phyloP scores from a whole-genome alignment of 2,113 vertebrate species.

The Sylvietta virens region DNA sequence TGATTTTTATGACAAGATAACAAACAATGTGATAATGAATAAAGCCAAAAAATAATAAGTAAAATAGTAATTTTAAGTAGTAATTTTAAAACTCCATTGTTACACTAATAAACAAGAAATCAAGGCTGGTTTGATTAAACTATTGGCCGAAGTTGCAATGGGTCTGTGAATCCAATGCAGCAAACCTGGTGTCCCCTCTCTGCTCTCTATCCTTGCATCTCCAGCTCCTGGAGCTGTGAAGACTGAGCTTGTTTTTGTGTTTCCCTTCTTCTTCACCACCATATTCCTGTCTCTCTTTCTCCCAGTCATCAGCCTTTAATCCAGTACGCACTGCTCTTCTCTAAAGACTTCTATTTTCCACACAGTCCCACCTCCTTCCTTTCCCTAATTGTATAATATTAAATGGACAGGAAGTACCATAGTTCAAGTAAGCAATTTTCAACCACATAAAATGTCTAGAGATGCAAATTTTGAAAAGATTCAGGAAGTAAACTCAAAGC shows the following conservation, averaged over 20 bases:
- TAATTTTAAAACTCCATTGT: background rate
- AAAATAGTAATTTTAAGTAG: background rate
- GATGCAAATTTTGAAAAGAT: background rate
- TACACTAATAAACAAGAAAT: background rate
- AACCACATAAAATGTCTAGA: background rate
- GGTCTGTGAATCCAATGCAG: background rate
- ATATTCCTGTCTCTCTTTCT: background rate
- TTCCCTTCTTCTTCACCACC: background rate
- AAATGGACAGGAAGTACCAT: background rate
- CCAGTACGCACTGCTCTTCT: background rate
- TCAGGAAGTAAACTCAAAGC: background rate
- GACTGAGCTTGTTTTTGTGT: accelerated
- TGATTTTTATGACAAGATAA: background rate
- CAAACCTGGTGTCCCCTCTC: background rate
- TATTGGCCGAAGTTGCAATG: background rate
- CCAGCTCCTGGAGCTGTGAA: background rate
- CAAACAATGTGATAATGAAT: background rate
- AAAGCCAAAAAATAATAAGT: no score
- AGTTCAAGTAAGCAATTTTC: background rate
- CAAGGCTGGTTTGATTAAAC: background rate
- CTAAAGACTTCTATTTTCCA: background rate
- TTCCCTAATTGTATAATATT: background rate
- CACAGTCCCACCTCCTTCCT: accelerated
- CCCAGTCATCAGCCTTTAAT: background rate
- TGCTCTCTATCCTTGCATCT: background rate